A percentile compares a stretch with the other conserved stretches of the same genome.
These are phyloP conservation scores for Formica aserva DNA, from an alignment of 2,888 invertebrate genomes.

Conservation along the genomic window DNA sequence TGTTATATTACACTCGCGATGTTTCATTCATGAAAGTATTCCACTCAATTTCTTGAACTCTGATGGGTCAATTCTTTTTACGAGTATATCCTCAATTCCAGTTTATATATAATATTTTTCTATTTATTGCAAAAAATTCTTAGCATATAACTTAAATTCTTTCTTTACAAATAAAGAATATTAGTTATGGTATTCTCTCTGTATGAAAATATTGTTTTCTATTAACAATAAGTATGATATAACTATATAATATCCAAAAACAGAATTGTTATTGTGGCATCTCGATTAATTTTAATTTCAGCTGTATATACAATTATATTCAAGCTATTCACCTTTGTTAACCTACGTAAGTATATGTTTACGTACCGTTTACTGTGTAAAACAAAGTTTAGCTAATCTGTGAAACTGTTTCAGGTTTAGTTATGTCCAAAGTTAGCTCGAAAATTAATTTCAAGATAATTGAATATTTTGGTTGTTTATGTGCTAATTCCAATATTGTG, in stretches of 20 bases:
- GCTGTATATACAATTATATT: slow-evolving; percentile 1
- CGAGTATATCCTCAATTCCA: slow-evolving; percentile 3
- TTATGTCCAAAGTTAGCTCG: slow-evolving; percentile 23
- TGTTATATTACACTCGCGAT: background rate
- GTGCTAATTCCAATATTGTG: background rate
- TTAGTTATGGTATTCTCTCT: background rate
- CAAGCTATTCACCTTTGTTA: slow-evolving; percentile 29
- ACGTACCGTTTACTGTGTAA: slow-evolving; percentile 42
- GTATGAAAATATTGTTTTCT: background rate
- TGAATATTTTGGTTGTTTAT: slow-evolving; percentile 30
- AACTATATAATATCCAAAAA: background rate
- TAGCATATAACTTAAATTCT: background rate
- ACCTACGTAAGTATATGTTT: slow-evolving; percentile 19
- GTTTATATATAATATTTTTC: slow-evolving; percentile 10
- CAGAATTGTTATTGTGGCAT: background rate
- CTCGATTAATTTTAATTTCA: slow-evolving; percentile 28
- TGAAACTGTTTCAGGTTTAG: slow-evolving; percentile 45
- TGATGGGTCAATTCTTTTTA: slow-evolving; percentile 17
- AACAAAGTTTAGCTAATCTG: slow-evolving; percentile 51
- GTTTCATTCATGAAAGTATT: slow-evolving; percentile 39
- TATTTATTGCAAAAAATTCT: background rate
- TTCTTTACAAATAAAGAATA: background rate
- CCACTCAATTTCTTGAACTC: slow-evolving; percentile 43
- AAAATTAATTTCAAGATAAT: slow-evolving; percentile 45
- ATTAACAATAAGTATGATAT: background rate